A percentile compares a stretch with the other conserved stretches of the same genome.
phyloP scores from a whole-genome alignment of 2,888 invertebrate species.

The Drosophila parthenogenetica region DNA sequence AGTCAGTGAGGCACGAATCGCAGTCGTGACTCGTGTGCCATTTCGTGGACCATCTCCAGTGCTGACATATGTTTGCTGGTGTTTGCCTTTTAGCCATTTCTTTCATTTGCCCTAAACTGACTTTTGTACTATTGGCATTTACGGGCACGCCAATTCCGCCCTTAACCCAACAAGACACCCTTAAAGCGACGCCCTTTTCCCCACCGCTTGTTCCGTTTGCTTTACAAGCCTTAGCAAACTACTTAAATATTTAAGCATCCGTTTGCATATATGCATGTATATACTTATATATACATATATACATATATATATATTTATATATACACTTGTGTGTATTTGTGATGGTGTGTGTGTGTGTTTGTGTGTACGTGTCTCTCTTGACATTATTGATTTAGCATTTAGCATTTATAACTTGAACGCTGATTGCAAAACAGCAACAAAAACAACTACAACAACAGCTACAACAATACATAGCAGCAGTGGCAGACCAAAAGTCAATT shows the following conservation, averaged over 20 bases:
- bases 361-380: conserved; percentile 36
- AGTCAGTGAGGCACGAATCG: no score
- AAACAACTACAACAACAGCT: background rate
- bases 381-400: conserved; percentile 70
- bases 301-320: background rate
- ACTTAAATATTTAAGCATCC: conserved; percentile 57
- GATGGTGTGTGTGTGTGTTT: conserved; percentile 14
- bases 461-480: background rate
- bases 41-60: background rate
- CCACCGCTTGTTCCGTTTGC: background rate
- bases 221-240: conserved; percentile 31
- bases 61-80: conserved; percentile 4
- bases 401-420: conserved; percentile 59
- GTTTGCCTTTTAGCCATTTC: conserved; percentile 44
- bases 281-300: background rate
- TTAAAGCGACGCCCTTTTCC: background rate
- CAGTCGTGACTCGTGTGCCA: no score
- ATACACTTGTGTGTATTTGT: no score
- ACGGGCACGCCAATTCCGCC: conserved; percentile 24
- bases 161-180: conserved; percentile 30
- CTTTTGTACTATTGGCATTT: conserved; percentile 54
- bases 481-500: conserved; percentile 2
- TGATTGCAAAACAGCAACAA: conserved; percentile 29
- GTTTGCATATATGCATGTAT: conserved; percentile 27
- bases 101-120: conserved; percentile 41